Conservation (phyloP, 1,140 invertebrate genomes). For the Eupristina koningsbergeri region DNA sequence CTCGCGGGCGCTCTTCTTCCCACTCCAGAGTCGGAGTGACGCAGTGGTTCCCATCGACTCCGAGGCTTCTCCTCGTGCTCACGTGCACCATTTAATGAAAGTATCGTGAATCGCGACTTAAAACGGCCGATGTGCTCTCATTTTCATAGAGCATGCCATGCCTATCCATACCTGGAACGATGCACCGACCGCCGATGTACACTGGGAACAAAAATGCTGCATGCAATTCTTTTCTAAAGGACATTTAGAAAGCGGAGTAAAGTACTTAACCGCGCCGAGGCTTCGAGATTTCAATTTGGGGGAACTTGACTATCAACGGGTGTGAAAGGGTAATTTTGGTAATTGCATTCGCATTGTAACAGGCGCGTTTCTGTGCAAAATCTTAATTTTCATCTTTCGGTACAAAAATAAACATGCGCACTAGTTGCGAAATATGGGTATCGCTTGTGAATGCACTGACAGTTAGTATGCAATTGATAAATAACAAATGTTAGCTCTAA, state of each 20-base stretch:
- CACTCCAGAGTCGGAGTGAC: not conserved
- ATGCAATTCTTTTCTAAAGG: not conserved
- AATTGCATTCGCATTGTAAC: too few species aligned
- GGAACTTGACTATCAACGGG: too few species aligned
- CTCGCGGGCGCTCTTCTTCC: slow-evolving; percentile 12
- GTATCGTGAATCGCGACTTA: not conserved
- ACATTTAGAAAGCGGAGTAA: too few species aligned
- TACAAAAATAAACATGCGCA: too few species aligned
- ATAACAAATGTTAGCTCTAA: not conserved
- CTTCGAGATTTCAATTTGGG: too few species aligned
- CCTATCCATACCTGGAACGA: not conserved
- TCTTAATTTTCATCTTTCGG: not conserved
- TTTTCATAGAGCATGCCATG: too few species aligned
- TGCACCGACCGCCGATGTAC: not conserved
- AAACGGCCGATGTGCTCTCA: not conserved
- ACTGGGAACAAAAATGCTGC: not conserved
- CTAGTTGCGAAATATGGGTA: not conserved
- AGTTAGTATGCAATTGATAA: not conserved
- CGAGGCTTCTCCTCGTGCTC: not conserved
- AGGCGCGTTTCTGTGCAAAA: not conserved
- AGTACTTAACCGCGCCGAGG: not conserved
- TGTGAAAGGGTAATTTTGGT: too few species aligned
- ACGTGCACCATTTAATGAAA: not conserved
- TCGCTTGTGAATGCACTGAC: not conserved
- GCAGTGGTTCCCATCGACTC: slow-evolving; percentile 18